Base-by-base conservation (phyloP, 2,888 invertebrate genomes). In the Drosophila leonis region DNA sequence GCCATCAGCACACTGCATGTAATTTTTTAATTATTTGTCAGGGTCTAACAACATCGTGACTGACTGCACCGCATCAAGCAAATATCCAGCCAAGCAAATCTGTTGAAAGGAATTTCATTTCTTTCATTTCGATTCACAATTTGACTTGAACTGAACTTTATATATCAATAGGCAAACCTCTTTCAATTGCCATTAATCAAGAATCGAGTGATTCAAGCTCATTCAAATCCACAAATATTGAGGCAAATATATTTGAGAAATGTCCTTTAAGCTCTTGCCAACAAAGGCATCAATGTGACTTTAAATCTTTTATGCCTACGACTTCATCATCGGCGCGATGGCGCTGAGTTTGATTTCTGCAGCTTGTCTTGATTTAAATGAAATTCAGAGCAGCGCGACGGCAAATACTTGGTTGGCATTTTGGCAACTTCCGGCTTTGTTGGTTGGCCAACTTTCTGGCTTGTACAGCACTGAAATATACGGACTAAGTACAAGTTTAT, bases 11-110 rank as follows among this genome's bases (percentile, higher is more conserved):
- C 57, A n/a, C 63, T 65, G 65, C 60, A 67, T 63, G 71, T 69
- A 69, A 72, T 49, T 61, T 88, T 85, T 82, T 75, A 74, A 82
- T 82, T 88, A 82, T 85, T 69, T 64, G 48, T 24, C 27, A 31
- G 2, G 37, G 51, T 59, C 49, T 1, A 15, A 29, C 42, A 42
- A 56, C 51, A 56, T 55, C 59, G 62, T 52, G 80, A 56, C 48
- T 29, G 13, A 42, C 6, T 15, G 27, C 42, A 71, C 54, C 52
- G 24, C 15, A 20, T 1, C 9, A n/a, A 13, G 5, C 42, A 12
- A 46, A 33, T 4, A 33, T 4, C 57, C 18, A 7, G 7, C 2
- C 39, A 39, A 29, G 20, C 7, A 20, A 55, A 42, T 20, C 13
- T 39, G n/a, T n/a, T n/a, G n/a, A n/a, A n/a, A 24, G 24, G 24